Evolutionary conservation across 2,797 vertebrate genomes (phyloP), one percentile per base, ranked within the genome.

Genomic region (Hoplostethus atlanticus): DNA sequence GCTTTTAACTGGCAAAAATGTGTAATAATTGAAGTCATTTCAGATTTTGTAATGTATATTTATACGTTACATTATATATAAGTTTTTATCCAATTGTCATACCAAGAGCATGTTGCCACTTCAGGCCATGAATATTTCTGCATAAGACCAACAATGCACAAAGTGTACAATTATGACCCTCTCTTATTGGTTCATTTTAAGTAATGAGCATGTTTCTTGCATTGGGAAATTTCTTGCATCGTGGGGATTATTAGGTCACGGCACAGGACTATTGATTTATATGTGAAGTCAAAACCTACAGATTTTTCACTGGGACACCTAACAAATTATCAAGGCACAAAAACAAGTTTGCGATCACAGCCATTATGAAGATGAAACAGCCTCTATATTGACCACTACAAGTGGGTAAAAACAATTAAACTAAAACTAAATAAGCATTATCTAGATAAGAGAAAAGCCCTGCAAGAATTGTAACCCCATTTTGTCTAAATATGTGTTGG

Each of bases 401-500:
- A 31, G 28, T 15, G 30, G 13, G 15, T 17, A 50, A 50, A 50
- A n/a, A 7, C n/a, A 50, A 6, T 17, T n/a, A 47, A n/a, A 17
- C 62, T 9, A 36, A 5, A 46, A 53, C 40, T 62, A 71, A 67
- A 58, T 73, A 55, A 63, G 38, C 59, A 28, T 66, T 34, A 53
- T 60, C 38, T 44, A 40, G 50, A 58, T 69, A 46, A 71, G 21
- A 4, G 36, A 21, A 34, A 28, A 44, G 8, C 11, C 58, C 16
- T 48, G 7, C 15, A 3, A 58, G 42, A 7, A 68, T 50, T 50
- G 11, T 63, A 8, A 68, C 64, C 50, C 15, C 62, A 28, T 3
- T 15, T 71, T 31, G 57, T 58, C 51, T 48, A 73, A 70, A 82
- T 77, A 50, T 53, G 59, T 67, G 67, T 55, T 67, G 17, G 60